phyloP scores from a whole-genome alignment of 2,797 vertebrate species.

The Characodon lateralis region DNA sequence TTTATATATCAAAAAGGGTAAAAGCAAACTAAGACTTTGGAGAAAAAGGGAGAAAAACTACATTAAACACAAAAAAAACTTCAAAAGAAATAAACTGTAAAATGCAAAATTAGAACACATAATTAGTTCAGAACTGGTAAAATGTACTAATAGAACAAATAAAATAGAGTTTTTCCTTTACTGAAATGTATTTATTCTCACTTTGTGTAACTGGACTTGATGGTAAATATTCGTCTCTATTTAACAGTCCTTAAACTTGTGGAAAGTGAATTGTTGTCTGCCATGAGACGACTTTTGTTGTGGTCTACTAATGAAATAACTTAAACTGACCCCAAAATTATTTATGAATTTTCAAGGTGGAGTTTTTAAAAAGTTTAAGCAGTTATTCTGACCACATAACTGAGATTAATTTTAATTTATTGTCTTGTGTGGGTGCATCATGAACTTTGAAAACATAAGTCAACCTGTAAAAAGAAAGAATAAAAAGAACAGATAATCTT shows the following conservation, averaged over 20 bases:
- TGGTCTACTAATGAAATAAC: background rate
- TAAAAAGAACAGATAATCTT: conserved; percentile 2
- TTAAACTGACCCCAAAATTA: background rate
- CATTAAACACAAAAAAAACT: background rate
- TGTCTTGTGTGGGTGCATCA: background rate
- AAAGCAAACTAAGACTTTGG: background rate
- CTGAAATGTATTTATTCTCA: background rate
- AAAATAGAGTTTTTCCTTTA: background rate
- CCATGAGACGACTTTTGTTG: background rate
- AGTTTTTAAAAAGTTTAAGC: background rate
- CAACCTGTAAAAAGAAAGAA: background rate
- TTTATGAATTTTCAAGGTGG: too few species aligned
- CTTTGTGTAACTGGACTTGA: background rate
- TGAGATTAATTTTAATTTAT: background rate
- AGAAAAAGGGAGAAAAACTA: background rate
- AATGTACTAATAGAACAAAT: background rate
- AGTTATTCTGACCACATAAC: background rate
- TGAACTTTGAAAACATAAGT: background rate
- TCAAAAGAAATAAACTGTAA: background rate
- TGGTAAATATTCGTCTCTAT: background rate
- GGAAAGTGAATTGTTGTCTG: background rate
- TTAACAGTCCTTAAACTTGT: background rate
- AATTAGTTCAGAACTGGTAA: background rate
- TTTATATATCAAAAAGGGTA: too few species aligned
- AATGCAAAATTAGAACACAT: too few species aligned